Evolutionary conservation across 2,797 vertebrate genomes (phyloP).

Genomic region (Heteromormyrus szaboi): DNA sequence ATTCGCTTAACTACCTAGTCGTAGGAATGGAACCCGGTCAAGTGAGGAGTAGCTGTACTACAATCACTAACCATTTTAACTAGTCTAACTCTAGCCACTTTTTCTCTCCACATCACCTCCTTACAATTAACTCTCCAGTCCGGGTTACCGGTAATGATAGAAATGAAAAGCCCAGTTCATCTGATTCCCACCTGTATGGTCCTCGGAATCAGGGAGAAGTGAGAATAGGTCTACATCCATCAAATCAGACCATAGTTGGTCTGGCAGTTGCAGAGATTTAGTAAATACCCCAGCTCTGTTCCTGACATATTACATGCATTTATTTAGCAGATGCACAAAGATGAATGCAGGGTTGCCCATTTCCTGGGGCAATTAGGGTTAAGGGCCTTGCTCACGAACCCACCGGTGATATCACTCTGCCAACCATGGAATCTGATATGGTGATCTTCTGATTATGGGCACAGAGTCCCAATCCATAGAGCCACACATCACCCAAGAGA

Average conservation of each 20-base stretch:
- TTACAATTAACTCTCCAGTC: not conserved
- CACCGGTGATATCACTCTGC: not conserved
- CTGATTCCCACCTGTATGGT: not conserved
- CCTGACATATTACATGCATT: not conserved
- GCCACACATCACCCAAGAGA: not conserved
- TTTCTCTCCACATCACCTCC: not conserved
- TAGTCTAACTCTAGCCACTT: not conserved
- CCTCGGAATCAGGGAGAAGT: not conserved
- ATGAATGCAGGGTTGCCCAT: not conserved
- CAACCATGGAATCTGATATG: not conserved
- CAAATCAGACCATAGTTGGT: not conserved
- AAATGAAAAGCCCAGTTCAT: not conserved
- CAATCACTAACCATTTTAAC: not conserved
- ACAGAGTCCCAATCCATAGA: not conserved
- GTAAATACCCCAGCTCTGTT: not conserved
- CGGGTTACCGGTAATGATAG: not conserved
- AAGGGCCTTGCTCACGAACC: not conserved
- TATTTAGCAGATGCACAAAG: not conserved
- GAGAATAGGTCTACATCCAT: not conserved
- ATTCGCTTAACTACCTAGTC: not conserved
- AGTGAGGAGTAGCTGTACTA: not conserved
- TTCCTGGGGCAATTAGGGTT: not conserved
- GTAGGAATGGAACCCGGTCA: not conserved
- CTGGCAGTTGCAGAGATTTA: not conserved
- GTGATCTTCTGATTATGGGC: not conserved